Evolutionary conservation across 1,140 invertebrate genomes (phyloP).

Genomic region (Drosophila punjabiensis): DNA sequence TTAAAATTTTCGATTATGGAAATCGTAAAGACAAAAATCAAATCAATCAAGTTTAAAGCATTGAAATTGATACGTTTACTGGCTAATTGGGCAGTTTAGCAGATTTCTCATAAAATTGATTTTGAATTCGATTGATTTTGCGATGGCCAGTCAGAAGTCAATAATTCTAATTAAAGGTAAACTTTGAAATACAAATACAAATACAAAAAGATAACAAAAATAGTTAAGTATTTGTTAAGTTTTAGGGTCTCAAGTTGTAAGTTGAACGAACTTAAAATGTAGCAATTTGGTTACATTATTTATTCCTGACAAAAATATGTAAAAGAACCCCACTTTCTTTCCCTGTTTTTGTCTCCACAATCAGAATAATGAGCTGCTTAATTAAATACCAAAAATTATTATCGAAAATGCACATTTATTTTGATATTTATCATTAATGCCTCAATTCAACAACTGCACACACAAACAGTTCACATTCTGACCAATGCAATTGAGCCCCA

Average conservation of each 20-base stretch:
- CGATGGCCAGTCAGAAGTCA: background rate
- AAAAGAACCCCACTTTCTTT: background rate
- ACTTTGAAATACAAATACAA: background rate
- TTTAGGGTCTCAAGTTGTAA: background rate
- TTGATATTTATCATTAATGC: slow-evolving; percentile 24
- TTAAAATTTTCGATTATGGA: background rate
- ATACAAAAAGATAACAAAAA: no score
- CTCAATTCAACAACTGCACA: slow-evolving; percentile 25
- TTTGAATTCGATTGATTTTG: background rate
- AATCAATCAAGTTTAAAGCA: background rate
- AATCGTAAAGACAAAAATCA: background rate
- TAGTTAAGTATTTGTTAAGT: no score
- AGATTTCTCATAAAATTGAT: background rate
- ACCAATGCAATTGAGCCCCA: slow-evolving; percentile 43
- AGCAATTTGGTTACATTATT: background rate
- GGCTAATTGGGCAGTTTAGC: background rate
- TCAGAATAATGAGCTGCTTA: slow-evolving; percentile 5
- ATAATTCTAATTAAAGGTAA: background rate
- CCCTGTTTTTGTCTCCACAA: background rate
- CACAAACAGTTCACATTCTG: slow-evolving; percentile 19
- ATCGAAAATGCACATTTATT: slow-evolving; percentile 21
- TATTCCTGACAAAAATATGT: background rate
- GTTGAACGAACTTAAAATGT: background rate
- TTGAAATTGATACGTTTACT: background rate
- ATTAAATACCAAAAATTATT: slow-evolving; percentile 21